Evolutionary conservation across 2,113 vertebrate species (phyloP), one percentile per base, ranked within the genome.

Genomic region (Vicugna pacos): DNA sequence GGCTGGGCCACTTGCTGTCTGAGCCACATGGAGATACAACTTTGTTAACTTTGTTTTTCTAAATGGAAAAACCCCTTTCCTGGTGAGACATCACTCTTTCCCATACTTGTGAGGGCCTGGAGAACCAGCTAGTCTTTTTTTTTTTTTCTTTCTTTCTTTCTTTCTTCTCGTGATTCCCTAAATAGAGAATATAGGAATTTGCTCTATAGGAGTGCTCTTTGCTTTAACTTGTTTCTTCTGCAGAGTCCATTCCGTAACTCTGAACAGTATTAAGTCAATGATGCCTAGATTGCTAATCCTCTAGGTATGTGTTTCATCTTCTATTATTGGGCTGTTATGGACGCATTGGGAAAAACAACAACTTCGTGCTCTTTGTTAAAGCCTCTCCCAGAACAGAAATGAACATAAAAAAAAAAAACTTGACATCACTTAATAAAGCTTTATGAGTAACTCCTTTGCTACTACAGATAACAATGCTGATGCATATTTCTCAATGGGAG

Each of bases 281-380:
- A 97, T 97, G 98, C 97, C 97, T 97, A 86, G 89, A 96, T 92
- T 93, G 91, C 85, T 98, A 98, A 98, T 98, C 96, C 82, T 56
- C 83, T 69, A 97, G 96, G 97, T 97, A 98, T 99, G 98, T 97
- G 89, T 97, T 99, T 98, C 91, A 95, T 98, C 98, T 98, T 98
- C 97, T 97, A 97, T 38, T 97, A 97, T 72, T 87, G 91, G 96
- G 65, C 94, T 98, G 97, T 67, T 98, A 93, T 85, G 88, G 95
- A 98, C 94, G 96, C 86, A 98, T 38, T 83, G 93, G 89, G 95
- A 97, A 93, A 97, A 98, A 80, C 93, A 98, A 86, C 94, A 97
- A 93, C 89, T 96, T 96, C 96, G 96, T 91, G 97, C 35, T 96
- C 91, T 94, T 92, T 80, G 81, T 26, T 81, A 95, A 90, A 96